These are phyloP conservation scores for Pyxicephalus adspersus DNA, from an alignment of 2,113 vertebrate genomes.

Conservation along the genomic window DNA sequence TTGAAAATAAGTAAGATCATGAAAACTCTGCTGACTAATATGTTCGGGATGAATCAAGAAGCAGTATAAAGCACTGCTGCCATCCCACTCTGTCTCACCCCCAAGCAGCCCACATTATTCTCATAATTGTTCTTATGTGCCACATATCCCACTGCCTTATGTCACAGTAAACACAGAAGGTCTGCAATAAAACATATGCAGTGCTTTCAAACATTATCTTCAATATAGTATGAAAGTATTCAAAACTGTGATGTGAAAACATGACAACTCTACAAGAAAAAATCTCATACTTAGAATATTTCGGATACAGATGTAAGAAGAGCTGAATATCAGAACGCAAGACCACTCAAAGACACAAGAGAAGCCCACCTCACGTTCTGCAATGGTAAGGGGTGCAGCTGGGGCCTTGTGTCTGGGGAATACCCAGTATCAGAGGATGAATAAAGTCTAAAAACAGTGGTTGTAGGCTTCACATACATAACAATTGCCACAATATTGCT, in stretches of 20 bases:
- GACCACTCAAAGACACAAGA: too few species aligned
- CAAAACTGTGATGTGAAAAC: not conserved
- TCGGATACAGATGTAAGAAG: too few species aligned
- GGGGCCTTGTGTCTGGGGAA: too few species aligned
- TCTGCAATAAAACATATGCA: constrained; percentile 10
- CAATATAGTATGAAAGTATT: too few species aligned
- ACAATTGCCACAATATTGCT: too few species aligned
- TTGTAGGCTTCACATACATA: too few species aligned
- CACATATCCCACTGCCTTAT: constrained; percentile 14
- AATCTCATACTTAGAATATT: too few species aligned
- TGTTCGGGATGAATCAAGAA: constrained; percentile 21
- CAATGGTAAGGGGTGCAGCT: too few species aligned
- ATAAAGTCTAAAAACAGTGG: too few species aligned
- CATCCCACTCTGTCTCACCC: constrained; percentile 29
- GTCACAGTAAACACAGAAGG: constrained; percentile 4
- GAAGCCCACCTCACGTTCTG: too few species aligned
- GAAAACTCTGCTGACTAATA: constrained; percentile 33
- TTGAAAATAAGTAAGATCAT: not conserved
- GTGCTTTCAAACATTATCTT: constrained; percentile 12
- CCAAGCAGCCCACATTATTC: constrained; percentile 29
- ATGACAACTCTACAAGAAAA: not conserved
- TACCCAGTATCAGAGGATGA: too few species aligned
- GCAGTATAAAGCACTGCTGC: constrained; percentile 2
- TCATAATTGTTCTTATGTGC: constrained; percentile 1
- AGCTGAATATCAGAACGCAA: too few species aligned